Evolutionary conservation across 2,888 invertebrate genomes (phyloP).

Genomic region (Papilio demoleus): DNA sequence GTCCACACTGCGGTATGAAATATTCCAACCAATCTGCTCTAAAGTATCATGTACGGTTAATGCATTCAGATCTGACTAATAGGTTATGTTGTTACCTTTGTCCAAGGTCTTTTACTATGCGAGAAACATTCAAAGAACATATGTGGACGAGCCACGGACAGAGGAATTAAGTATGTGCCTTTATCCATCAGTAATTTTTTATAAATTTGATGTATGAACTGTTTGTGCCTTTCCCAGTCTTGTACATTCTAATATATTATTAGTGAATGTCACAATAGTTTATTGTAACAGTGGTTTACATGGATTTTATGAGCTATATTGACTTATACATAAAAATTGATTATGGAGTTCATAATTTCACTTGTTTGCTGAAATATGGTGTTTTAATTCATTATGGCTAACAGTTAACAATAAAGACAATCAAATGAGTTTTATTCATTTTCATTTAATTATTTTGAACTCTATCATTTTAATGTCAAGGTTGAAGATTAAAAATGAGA

Average conservation of each 20-base stretch:
- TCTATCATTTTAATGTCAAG: too few species aligned
- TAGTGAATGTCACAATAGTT: slow-evolving; percentile 10
- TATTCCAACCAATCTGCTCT: slow-evolving; percentile 88
- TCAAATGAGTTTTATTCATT: too few species aligned
- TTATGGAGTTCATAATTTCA: neutral
- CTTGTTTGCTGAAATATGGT: neutral
- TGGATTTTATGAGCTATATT: neutral
- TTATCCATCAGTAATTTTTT: slow-evolving; percentile 43
- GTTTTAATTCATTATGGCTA: neutral
- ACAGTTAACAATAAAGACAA: too few species aligned
- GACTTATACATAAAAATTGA: neutral
- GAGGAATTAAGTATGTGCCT: slow-evolving; percentile 81
- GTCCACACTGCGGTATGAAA: slow-evolving; percentile 87
- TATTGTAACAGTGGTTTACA: neutral
- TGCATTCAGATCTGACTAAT: slow-evolving; percentile 87
- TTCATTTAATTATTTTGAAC: too few species aligned
- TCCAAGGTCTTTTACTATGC: slow-evolving; percentile 86
- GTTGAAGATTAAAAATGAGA: too few species aligned
- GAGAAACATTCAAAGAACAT: slow-evolving; percentile 87
- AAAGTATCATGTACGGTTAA: slow-evolving; percentile 87
- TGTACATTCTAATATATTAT: slow-evolving; percentile 9
- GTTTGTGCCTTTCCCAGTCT: slow-evolving; percentile 35
- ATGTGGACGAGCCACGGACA: slow-evolving; percentile 87
- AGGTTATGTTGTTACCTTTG: slow-evolving; percentile 87
- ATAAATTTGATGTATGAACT: slow-evolving; percentile 28